Evolutionary conservation across 2,113 vertebrate species (phyloP).

Genomic region (Stigmatopora argus): DNA sequence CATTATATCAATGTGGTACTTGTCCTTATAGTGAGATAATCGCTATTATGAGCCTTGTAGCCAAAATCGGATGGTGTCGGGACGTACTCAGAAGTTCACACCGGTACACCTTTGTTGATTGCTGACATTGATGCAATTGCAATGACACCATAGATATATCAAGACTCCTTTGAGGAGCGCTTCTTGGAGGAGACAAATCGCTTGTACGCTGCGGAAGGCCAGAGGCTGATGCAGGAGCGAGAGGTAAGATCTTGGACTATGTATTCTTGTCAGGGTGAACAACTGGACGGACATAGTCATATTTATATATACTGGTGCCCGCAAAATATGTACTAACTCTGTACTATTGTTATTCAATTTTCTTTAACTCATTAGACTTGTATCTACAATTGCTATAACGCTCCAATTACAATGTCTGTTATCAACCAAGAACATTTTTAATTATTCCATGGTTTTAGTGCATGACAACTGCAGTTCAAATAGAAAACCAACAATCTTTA

Average conservation of each 20-base stretch:
- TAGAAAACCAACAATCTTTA: too few species aligned
- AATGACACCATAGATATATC: conserved; percentile 82
- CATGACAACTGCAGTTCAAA: neutral
- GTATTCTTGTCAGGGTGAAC: neutral
- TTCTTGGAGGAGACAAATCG: conserved; percentile 98
- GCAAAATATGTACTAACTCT: too few species aligned
- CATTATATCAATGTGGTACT: too few species aligned
- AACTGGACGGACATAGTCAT: neutral
- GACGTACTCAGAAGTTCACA: conserved; percentile 4
- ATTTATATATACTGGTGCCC: neutral
- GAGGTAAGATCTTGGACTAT: conserved; percentile 75
- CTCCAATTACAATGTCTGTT: too few species aligned
- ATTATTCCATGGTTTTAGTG: too few species aligned
- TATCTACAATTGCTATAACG: too few species aligned
- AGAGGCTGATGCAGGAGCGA: conserved; percentile 97
- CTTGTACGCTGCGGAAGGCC: conserved; percentile 93
- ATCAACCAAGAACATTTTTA: too few species aligned
- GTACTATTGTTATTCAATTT: too few species aligned
- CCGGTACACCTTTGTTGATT: conserved; percentile 15
- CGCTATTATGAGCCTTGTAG: too few species aligned
- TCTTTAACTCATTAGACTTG: too few species aligned
- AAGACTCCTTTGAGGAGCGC: conserved; percentile 95
- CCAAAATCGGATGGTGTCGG: neutral
- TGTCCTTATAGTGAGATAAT: too few species aligned
- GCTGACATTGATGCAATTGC: conserved; percentile 37